These are phyloP conservation scores for Drosophila trapezifrons DNA, from an alignment of 1,140 invertebrate genomes.

Conservation along the genomic window DNA sequence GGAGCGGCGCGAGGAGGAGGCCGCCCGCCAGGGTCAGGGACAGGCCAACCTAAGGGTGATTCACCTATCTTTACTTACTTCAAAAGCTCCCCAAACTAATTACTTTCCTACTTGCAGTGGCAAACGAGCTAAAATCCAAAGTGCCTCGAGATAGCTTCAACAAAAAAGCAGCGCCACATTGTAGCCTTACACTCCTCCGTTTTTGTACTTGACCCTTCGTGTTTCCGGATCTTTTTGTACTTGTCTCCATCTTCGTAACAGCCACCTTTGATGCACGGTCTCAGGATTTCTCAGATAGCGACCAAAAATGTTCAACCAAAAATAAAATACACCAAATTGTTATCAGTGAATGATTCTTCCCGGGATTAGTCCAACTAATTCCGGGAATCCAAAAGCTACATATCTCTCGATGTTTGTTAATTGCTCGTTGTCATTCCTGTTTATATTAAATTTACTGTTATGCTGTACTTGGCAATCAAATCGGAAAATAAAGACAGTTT, in stretches of 20 bases:
- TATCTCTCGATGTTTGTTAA: background rate
- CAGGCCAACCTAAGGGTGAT: slow-evolving; percentile 61
- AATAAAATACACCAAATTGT: slow-evolving; percentile 37
- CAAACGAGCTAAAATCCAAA: slow-evolving; percentile 23
- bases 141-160: background rate
- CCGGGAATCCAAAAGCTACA: background rate
- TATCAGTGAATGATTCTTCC: slow-evolving; percentile 8
- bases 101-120: slow-evolving; percentile 12
- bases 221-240: slow-evolving; percentile 21
- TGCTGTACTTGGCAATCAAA: slow-evolving; percentile 6
- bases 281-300: slow-evolving; percentile 1
- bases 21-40: slow-evolving; percentile 67
- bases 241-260: background rate
- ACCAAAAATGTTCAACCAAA: slow-evolving; percentile 36
- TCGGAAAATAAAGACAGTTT: slow-evolving; percentile 5
- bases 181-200: slow-evolving; percentile 15
- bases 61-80: background rate
- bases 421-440: slow-evolving; percentile 16
- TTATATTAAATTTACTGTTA: slow-evolving; percentile 1
- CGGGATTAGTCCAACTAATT: slow-evolving; percentile 8
- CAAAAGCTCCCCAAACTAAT: background rate
- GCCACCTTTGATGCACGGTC: slow-evolving; percentile 1
- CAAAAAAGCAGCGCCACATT: background rate
- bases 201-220: slow-evolving; percentile 20
- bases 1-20: slow-evolving; percentile 67